phyloP scores from a whole-genome alignment of 2,113 vertebrate genomes.

The Nerophis lumbriciformis region DNA sequence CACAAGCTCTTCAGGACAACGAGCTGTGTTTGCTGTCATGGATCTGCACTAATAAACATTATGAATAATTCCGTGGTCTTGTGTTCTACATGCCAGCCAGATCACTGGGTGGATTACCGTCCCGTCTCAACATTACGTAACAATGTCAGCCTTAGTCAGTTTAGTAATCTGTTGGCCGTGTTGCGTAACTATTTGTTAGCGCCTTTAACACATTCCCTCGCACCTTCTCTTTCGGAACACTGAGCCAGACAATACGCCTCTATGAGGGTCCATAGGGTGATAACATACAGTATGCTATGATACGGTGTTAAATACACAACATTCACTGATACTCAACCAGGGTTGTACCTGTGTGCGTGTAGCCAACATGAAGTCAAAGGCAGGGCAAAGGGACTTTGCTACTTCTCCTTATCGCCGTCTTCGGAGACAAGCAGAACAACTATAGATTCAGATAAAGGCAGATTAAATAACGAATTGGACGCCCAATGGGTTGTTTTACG shows the following conservation, averaged over 20 bases:
- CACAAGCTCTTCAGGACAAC: conserved; percentile 18
- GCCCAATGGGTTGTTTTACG: no score
- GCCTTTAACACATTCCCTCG: conserved; percentile 24
- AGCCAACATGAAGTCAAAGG: conserved; percentile 6
- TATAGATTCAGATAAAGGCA: conserved; percentile 1
- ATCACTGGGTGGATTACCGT: conserved; percentile 53
- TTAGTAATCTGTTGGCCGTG: conserved; percentile 44
- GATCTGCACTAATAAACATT: not conserved
- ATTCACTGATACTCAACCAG: not conserved
- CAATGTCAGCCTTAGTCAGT: conserved; percentile 31
- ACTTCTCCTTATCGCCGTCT: no score
- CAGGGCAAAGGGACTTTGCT: not conserved
- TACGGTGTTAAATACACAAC: conserved; percentile 1
- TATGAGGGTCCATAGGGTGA: not conserved
- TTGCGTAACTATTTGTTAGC: conserved; percentile 56
- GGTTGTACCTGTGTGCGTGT: not conserved
- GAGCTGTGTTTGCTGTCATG: not conserved
- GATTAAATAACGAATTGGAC: no score
- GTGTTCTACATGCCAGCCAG: conserved; percentile 16
- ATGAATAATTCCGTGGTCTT: conserved; percentile 3
- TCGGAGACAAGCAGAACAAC: not conserved
- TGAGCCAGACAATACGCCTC: not conserved
- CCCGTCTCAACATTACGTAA: conserved; percentile 52
- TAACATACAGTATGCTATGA: not conserved
- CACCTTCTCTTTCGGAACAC: conserved; percentile 13